Evolutionary conservation across 2,888 invertebrate species (phyloP).

Genomic region (Andrena minutula): DNA sequence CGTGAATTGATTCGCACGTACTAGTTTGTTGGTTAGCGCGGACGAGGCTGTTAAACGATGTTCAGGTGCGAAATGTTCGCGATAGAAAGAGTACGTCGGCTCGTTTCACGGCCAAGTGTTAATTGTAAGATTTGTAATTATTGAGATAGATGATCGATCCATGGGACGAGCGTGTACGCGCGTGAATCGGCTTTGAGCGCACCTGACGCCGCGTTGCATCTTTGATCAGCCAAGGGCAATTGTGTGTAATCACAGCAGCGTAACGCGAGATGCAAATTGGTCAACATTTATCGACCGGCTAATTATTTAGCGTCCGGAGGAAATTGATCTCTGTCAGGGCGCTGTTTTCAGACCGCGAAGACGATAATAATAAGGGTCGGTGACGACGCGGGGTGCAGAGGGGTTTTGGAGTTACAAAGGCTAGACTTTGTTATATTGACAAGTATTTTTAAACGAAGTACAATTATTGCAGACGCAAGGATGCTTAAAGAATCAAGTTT

Average conservation of each 20-base stretch:
- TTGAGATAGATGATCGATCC: constrained; percentile 36
- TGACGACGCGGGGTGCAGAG: neutral
- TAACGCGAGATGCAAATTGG: constrained; percentile 61
- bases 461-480: too few relatives aligned
- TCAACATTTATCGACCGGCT: constrained; percentile 50
- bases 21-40: constrained; percentile 22
- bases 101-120: constrained; percentile 4
- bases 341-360: constrained; percentile 9
- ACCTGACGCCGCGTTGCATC: constrained; percentile 39
- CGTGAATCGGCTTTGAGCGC: constrained; percentile 40
- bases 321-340: constrained; percentile 32
- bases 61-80: neutral
- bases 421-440: too few relatives aligned
- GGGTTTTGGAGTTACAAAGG: neutral
- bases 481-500: too few relatives aligned
- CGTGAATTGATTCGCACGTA: neutral
- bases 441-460: too few relatives aligned
- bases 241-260: constrained; percentile 52
- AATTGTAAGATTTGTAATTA: constrained; percentile 50
- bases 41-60: neutral
- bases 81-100: neutral
- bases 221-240: constrained; percentile 54
- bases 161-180: neutral
- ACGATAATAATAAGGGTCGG: constrained; percentile 4
- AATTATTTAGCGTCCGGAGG: constrained; percentile 50